These are phyloP conservation scores for Pegoplata infirma DNA, from an alignment of 2,888 invertebrate genomes.

Conservation along the genomic window DNA sequence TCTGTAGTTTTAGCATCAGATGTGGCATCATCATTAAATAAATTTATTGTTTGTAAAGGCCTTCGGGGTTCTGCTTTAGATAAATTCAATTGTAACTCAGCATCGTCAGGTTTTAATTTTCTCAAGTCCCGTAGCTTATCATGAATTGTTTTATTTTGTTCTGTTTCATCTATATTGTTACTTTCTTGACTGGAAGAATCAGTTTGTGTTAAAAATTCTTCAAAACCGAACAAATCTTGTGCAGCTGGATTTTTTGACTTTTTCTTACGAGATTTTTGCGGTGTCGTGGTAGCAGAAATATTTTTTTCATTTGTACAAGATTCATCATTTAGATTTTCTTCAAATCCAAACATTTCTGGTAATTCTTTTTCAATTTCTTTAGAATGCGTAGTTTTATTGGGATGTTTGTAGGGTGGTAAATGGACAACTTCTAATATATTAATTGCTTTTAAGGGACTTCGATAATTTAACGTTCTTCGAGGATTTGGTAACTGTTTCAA, in stretches of 20 bases:
- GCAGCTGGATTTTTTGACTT: neutral
- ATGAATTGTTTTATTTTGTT: constrained; percentile 60
- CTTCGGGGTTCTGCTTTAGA: neutral
- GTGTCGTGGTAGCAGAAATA: neutral
- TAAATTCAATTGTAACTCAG: constrained; percentile 57
- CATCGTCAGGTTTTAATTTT: constrained; percentile 65
- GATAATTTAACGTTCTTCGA: constrained; percentile 66
- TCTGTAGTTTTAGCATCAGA: constrained; percentile 23
- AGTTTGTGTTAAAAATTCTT: constrained; percentile 67
- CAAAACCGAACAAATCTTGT: constrained; percentile 71
- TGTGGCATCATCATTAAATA: constrained; percentile 66
- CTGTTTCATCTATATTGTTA: constrained; percentile 27
- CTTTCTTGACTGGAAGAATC: constrained; percentile 30
- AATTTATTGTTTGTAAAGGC: neutral
- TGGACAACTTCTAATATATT: constrained; percentile 73
- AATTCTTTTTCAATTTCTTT: constrained; percentile 37
- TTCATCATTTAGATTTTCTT: constrained; percentile 46
- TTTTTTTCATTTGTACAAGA: neutral
- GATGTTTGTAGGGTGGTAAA: constrained; percentile 70
- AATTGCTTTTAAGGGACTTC: constrained; percentile 73
- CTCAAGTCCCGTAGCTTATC: constrained; percentile 68
- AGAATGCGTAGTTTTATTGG: constrained; percentile 20
- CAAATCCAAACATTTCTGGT: constrained; percentile 49
- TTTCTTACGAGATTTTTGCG: neutral
- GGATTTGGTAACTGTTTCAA: constrained; percentile 70